Conservation (phyloP, 2,888 invertebrate genomes). For the Hypolimnas misippus region DNA sequence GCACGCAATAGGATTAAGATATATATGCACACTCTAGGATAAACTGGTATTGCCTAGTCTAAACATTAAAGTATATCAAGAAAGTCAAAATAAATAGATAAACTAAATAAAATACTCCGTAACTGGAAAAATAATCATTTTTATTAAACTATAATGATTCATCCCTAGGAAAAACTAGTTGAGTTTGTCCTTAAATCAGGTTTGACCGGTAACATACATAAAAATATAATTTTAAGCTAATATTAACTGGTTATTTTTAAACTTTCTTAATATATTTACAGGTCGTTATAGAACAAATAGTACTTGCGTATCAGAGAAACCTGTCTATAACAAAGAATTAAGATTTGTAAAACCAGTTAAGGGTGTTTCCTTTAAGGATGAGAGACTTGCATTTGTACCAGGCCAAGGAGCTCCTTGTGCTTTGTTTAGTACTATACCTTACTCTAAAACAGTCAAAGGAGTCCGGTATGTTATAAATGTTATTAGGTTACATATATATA, state of each 20-base stretch:
- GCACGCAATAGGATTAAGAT: too few relatives aligned
- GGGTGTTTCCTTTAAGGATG: conserved; percentile 89
- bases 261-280: conserved; percentile 46
- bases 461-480: conserved; percentile 78
- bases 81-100: too few relatives aligned
- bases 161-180: too few relatives aligned
- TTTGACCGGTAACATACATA: too few relatives aligned
- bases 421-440: conserved; percentile 94
- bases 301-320: conserved; percentile 82
- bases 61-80: too few relatives aligned
- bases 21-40: too few relatives aligned
- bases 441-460: conserved; percentile 87
- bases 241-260: background rate
- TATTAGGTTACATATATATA: background rate
- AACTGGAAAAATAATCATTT: too few relatives aligned
- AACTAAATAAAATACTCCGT: too few relatives aligned
- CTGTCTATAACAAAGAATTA: conserved; percentile 82
- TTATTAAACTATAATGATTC: too few relatives aligned
- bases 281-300: conserved; percentile 80
- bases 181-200: too few relatives aligned
- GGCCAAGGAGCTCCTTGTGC: conserved; percentile 91
- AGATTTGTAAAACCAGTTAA: conserved; percentile 85
- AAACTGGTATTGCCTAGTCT: too few relatives aligned
- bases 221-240: too few relatives aligned
- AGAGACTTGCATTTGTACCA: conserved; percentile 92